These are phyloP conservation scores for Parnassius apollo DNA, from an alignment of 2,888 invertebrate genomes.

Conservation along the genomic window DNA sequence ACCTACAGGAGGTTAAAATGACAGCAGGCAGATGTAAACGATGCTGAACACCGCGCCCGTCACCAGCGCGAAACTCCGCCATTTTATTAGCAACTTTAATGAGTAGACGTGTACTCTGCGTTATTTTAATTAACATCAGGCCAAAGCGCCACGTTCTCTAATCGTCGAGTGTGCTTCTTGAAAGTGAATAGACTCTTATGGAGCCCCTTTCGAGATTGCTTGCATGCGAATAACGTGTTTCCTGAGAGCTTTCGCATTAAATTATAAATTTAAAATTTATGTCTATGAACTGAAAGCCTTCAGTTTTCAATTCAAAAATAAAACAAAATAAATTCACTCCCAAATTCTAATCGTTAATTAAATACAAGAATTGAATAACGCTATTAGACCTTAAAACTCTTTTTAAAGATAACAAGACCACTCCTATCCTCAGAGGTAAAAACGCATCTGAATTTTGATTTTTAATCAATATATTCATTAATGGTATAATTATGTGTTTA, in stretches of 20 bases:
- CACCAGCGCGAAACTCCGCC: not conserved
- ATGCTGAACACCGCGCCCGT: not conserved
- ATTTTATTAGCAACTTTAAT: conserved; percentile 14
- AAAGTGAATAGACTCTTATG: conserved; percentile 10
- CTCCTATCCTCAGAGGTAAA: too few species aligned
- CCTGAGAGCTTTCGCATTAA: not conserved
- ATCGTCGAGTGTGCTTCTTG: conserved; percentile 8
- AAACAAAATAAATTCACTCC: too few species aligned
- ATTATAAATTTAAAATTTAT: not conserved
- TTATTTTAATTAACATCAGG: conserved; percentile 22
- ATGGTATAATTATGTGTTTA: too few species aligned
- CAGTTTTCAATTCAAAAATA: too few species aligned
- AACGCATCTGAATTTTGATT: too few species aligned
- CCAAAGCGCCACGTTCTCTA: conserved; percentile 3
- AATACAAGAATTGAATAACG: too few species aligned
- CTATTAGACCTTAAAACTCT: too few species aligned
- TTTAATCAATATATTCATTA: too few species aligned
- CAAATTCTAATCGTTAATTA: too few species aligned
- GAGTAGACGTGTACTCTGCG: conserved; percentile 10
- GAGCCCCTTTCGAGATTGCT: conserved; percentile 7
- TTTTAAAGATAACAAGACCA: too few species aligned
- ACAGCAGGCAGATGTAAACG: not conserved
- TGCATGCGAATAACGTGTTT: conserved; percentile 7
- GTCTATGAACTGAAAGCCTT: too few species aligned
- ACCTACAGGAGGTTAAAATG: conserved; percentile 2